Percentiles rank a stretch among this genome's conserved stretches.
phyloP scores from a whole-genome alignment of 2,113 vertebrate genomes.

The Parotia lawesii region DNA sequence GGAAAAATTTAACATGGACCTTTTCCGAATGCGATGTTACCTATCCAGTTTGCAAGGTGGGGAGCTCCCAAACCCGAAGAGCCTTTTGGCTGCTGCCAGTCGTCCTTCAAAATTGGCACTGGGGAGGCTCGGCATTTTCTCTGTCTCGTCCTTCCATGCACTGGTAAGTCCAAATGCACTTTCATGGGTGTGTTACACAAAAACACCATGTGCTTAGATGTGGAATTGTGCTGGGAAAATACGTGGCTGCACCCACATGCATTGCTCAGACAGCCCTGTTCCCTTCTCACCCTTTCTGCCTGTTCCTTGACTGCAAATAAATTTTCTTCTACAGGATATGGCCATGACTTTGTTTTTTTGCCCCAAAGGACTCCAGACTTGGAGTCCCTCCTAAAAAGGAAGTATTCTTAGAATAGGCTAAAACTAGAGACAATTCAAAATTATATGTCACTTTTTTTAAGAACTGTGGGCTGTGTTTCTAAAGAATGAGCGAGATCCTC shows the following conservation, averaged over 20 bases:
- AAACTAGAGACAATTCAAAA: neutral
- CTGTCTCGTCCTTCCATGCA: constrained; percentile 94
- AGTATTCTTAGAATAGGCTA: neutral
- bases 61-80: constrained; percentile 94
- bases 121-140: constrained; percentile 91
- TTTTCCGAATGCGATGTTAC: constrained; percentile 95
- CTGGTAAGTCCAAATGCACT: constrained; percentile 77
- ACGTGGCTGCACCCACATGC: neutral
- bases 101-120: constrained; percentile 89
- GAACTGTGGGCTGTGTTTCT: neutral
- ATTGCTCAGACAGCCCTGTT: neutral
- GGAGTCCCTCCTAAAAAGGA: neutral
- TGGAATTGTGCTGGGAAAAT: neutral
- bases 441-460: neutral
- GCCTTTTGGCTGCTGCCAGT: constrained; percentile 88
- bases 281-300: neutral
- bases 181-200: neutral
- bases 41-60: constrained; percentile 93
- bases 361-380: neutral
- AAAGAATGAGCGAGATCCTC: neutral
- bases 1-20: constrained; percentile 94
- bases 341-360: neutral
- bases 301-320: neutral
- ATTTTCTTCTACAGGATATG: neutral
- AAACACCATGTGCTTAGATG: neutral